A percentile compares a stretch with the other conserved stretches of the same genome.
Evolutionary conservation across 2,113 vertebrate species (phyloP).

Genomic region (Dunckerocampus dactyliophorus): DNA sequence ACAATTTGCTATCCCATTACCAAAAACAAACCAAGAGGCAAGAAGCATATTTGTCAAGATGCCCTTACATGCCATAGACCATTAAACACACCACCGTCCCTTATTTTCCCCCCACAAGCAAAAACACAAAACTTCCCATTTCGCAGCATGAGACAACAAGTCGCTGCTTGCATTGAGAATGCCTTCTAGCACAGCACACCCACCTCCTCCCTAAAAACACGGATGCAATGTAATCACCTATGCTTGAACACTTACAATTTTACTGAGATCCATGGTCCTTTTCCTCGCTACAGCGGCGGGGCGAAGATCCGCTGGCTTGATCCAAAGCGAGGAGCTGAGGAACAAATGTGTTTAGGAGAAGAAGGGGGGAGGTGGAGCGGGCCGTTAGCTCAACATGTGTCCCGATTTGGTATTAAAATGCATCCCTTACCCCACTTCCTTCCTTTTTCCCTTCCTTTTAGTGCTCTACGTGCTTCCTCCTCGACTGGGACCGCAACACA

Average conservation of each 20-base stretch:
- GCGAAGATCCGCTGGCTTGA: slow-evolving; percentile 31
- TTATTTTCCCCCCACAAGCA: neutral
- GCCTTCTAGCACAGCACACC: slow-evolving; percentile 47
- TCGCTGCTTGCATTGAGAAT: slow-evolving; percentile 26
- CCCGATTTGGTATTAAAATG: slow-evolving; percentile 66
- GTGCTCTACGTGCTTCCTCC: slow-evolving; percentile 28
- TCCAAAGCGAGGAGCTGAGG: slow-evolving; percentile 43
- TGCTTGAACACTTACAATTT: slow-evolving; percentile 68
- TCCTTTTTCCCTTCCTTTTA: slow-evolving; percentile 35
- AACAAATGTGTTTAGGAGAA: slow-evolving; percentile 53
- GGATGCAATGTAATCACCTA: neutral
- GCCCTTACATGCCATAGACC: neutral
- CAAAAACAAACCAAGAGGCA: slow-evolving; percentile 6
- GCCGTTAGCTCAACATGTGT: slow-evolving; percentile 74
- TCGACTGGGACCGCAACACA: slow-evolving; percentile 34
- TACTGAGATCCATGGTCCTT: slow-evolving; percentile 72
- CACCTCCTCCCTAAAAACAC: slow-evolving; percentile 30
- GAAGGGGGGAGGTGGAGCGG: slow-evolving; percentile 38
- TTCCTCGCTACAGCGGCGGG: slow-evolving; percentile 4
- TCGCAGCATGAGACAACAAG: slow-evolving; percentile 29
- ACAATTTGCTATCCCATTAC: slow-evolving; percentile 14
- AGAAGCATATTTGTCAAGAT: neutral
- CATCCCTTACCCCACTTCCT: slow-evolving; percentile 27
- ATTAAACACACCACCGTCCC: neutral
- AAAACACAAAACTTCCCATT: slow-evolving; percentile 44